Base-by-base conservation (phyloP, 2,888 invertebrate genomes). In the Heliconius erato region DNA sequence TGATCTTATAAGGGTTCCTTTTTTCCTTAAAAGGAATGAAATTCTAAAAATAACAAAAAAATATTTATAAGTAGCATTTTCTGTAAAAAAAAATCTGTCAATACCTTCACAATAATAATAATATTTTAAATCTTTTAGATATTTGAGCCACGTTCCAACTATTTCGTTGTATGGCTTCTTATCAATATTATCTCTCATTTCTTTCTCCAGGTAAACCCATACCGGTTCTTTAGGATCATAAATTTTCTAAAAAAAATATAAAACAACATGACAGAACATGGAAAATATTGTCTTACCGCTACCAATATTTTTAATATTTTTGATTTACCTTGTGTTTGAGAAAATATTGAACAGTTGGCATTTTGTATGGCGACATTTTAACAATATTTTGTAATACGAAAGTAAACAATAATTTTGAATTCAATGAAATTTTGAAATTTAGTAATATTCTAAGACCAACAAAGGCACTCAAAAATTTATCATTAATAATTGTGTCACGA, bases 141-240 rank as follows among this genome's bases (percentile, higher is more conserved):
- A 95, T 83, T 86, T 88, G 0, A 94, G 89, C 95, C 95, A 95
- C 26, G 87, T 82, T 72, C 94, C 94, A 4, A 95, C 95, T 91
- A 90, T 92, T 84, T 92, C 90, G 82, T 95, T 95, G 83, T 95
- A 95, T 3, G 95, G 95, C 88, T 94, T 94, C 4, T 88, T 92
- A 23, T 89, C 89, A 26, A 88, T 35, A 79, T 93, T 93, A 86
- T 90, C 86, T 84, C 87, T 86, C 95, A 95, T 95, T 89, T 95
- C 94, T 44, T 87, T 90, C 88, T 95, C 95, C 85, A 95, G 88
- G 85, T 89, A 92, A 83, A 93, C 90, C 95, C 95, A 95, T 88
- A 93, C 92, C 84, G 94, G 94, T 54, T 93, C 94, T 85, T 90
- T 91, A 86, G 92, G 85, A 44, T 90, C 93, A 82, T 90, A 92